A percentile compares a stretch with the other conserved stretches of the same genome.
Conservation (phyloP, 2,797 vertebrate species). For the Coregonus suidteri region DNA sequence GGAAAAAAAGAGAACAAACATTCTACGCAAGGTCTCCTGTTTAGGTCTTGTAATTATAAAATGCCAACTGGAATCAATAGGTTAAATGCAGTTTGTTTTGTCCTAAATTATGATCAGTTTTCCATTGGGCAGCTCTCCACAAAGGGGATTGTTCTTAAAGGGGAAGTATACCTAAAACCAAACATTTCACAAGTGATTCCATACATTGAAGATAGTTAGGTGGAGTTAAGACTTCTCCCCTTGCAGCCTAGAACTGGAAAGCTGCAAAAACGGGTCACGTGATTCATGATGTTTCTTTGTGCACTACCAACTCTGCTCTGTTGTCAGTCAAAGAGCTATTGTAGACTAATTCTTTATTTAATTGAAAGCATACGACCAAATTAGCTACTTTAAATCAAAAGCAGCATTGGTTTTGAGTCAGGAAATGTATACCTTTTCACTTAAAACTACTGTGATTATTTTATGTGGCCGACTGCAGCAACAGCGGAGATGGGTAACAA, state of each 20-base stretch:
- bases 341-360: neutral
- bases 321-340: neutral
- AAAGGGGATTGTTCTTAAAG: neutral
- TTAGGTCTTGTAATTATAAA: neutral
- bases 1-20: slow-evolving; percentile 16
- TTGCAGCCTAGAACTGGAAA: too few species aligned
- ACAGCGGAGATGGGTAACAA: too few species aligned
- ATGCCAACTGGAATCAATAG: neutral
- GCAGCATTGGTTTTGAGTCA: neutral
- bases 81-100: neutral
- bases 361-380: neutral
- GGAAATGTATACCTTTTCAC: too few species aligned
- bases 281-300: too few species aligned
- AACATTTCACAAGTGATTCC: too few species aligned
- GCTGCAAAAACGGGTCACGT: too few species aligned
- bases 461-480: neutral
- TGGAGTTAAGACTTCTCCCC: too few species aligned
- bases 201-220: too few species aligned
- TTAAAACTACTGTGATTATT: too few species aligned
- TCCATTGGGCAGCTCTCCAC: neutral
- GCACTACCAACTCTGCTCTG: neutral
- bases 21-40: slow-evolving; percentile 1
- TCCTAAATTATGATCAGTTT: neutral
- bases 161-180: neutral
- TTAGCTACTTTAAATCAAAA: neutral